Evolutionary conservation across 2,888 invertebrate genomes (phyloP).

Genomic region (Ormyrus labotus): DNA sequence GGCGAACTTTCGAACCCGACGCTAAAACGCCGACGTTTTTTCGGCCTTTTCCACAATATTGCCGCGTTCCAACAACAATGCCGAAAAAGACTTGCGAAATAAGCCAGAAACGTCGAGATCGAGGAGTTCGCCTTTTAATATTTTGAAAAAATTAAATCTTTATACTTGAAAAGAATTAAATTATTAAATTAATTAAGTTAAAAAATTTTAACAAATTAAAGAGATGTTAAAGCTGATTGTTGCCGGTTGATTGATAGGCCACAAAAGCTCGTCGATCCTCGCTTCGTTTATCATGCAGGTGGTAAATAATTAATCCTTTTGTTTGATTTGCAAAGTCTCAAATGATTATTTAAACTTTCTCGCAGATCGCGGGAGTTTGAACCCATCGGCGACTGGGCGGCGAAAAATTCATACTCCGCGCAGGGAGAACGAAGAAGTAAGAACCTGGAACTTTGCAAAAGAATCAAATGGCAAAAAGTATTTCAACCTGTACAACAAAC

Average conservation of each 20-base stretch:
- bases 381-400: neutral
- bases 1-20: conserved; percentile 54
- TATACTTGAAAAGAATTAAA: conserved; percentile 23
- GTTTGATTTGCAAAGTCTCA: conserved; percentile 29
- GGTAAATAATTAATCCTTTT: conserved; percentile 42
- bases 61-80: conserved; percentile 54
- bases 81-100: conserved; percentile 56
- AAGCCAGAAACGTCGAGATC: conserved; percentile 53
- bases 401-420: conserved; percentile 14
- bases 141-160: conserved; percentile 26
- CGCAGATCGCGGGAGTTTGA: neutral
- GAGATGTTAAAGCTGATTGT: conserved; percentile 50
- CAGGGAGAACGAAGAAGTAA: neutral
- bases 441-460: conserved; percentile 30
- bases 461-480: conserved; percentile 34
- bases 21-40: conserved; percentile 45
- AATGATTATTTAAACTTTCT: conserved; percentile 8
- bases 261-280: conserved; percentile 37
- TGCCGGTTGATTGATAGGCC: conserved; percentile 55
- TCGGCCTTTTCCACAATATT: conserved; percentile 57
- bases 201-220: conserved; percentile 47
- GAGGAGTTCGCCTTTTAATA: conserved; percentile 46
- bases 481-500: conserved; percentile 47
- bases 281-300: conserved; percentile 45
- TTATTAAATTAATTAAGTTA: conserved; percentile 40